Percentiles rank a stretch among this genome's conserved stretches.
phyloP scores from a whole-genome alignment of 1,140 invertebrate species.

The Solenopsis fugax region DNA sequence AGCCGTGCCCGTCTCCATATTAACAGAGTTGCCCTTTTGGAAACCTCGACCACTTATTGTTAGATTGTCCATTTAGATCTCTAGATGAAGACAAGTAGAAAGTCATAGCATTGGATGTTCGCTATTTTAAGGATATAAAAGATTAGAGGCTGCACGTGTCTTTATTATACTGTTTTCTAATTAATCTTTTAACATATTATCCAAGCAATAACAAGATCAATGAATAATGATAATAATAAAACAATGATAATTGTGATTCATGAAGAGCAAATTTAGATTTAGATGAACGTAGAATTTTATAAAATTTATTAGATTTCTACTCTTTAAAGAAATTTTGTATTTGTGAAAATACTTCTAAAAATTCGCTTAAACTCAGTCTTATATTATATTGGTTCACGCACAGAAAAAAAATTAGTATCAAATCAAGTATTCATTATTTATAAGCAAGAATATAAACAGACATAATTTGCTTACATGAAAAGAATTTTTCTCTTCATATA shows the following conservation, averaged over 20 bases:
- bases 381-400: too few species aligned
- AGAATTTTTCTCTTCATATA: too few species aligned
- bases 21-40: background rate
- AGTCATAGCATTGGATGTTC: background rate
- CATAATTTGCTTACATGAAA: too few species aligned
- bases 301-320: background rate
- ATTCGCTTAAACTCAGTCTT: background rate
- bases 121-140: background rate
- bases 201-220: background rate
- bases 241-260: background rate
- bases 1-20: background rate
- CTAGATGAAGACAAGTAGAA: background rate
- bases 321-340: background rate
- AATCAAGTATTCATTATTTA: too few species aligned
- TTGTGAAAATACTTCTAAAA: background rate
- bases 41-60: background rate
- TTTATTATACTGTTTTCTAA: background rate
- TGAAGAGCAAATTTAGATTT: background rate
- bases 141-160: background rate
- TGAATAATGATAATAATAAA: background rate
- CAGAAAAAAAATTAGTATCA: too few species aligned
- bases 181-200: background rate
- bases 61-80: background rate
- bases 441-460: too few species aligned
- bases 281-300: background rate